phyloP scores from a whole-genome alignment of 1,140 invertebrate genomes.

The Stenopsyche tienmushanensis region DNA sequence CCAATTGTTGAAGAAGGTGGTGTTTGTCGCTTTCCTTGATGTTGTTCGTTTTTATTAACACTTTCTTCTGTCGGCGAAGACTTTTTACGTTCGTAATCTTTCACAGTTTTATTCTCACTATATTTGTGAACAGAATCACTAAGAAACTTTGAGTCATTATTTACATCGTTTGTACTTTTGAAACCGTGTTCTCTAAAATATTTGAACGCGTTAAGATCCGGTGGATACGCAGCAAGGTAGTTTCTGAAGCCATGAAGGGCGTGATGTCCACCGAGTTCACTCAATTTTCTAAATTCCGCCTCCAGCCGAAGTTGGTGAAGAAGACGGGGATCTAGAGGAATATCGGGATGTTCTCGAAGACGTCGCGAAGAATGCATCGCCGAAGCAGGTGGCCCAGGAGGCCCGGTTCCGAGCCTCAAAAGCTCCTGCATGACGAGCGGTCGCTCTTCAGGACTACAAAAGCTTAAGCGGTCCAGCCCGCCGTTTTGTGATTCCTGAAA shows the following conservation, averaged over 20 bases:
- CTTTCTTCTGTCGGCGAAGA: neutral
- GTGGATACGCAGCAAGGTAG: conserved; percentile 40
- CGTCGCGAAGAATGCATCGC: conserved; percentile 6
- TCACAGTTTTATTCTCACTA: conserved; percentile 10
- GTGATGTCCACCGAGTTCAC: conserved; percentile 45
- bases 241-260: conserved; percentile 43
- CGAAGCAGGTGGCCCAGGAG: conserved; percentile 10
- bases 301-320: conserved; percentile 52
- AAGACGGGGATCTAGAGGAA: conserved; percentile 43
- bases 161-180: conserved; percentile 42
- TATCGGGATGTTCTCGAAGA: conserved; percentile 10
- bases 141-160: conserved; percentile 5
- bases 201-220: conserved; percentile 50
- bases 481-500: conserved; percentile 42
- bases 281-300: conserved; percentile 52
- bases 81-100: conserved; percentile 31
- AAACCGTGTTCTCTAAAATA: conserved; percentile 54
- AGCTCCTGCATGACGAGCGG: conserved; percentile 36
- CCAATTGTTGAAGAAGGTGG: conserved; percentile 19
- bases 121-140: conserved; percentile 15
- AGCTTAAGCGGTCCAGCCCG: conserved; percentile 36
- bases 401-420: conserved; percentile 18
- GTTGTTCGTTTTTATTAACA: conserved; percentile 4
- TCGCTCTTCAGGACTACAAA: conserved; percentile 34
- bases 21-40: conserved; percentile 17